Conservation (phyloP, 2,888 invertebrate genomes). For the Calliscelio sp. region DNA sequence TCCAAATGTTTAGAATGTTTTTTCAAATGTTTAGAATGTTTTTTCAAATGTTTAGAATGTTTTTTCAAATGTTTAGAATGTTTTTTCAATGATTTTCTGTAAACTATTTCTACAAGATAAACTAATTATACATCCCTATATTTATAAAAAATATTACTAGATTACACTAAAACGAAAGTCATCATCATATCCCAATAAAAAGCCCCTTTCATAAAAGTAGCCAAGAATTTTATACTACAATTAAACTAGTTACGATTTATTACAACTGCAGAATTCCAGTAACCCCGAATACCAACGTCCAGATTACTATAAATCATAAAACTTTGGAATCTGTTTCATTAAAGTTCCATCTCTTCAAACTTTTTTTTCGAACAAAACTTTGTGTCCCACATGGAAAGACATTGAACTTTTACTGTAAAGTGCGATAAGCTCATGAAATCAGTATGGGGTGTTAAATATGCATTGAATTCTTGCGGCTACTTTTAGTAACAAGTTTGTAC, state of each 20-base stretch:
- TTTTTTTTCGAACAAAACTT: not conserved
- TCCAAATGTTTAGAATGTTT: no score
- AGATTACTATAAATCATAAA: not conserved
- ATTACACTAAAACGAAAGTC: no score
- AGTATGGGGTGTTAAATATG: slow-evolving; percentile 27
- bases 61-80: no score
- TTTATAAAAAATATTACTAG: no score
- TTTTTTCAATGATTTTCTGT: no score
- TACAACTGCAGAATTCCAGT: not conserved
- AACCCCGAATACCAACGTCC: not conserved
- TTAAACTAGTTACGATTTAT: not conserved
- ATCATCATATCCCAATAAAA: no score
- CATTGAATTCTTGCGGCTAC: slow-evolving; percentile 38
- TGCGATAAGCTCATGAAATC: slow-evolving; percentile 29
- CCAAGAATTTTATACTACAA: not conserved
- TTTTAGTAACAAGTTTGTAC: slow-evolving; percentile 57
- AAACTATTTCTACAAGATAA: no score
- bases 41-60: no score
- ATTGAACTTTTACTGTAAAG: not conserved
- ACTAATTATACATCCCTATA: no score
- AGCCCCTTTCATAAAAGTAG: not conserved
- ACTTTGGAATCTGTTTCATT: not conserved
- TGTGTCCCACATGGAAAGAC: not conserved
- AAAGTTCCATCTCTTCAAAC: not conserved
- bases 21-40: no score